phyloP scores from a whole-genome alignment of 1,140 invertebrate species.

The Platorchestia sp. region DNA sequence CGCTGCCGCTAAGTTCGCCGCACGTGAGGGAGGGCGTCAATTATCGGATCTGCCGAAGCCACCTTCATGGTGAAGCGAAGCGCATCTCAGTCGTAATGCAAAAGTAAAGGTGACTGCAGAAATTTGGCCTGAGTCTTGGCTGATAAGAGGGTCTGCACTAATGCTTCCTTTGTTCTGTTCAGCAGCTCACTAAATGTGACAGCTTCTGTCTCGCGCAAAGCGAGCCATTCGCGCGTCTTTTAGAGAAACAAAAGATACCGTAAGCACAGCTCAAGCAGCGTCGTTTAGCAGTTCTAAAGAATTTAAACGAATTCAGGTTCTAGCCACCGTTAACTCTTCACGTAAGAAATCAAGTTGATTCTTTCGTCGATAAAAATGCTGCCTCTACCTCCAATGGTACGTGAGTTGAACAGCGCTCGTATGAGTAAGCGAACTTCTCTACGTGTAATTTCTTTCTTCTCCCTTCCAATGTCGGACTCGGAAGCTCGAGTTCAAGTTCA shows the following conservation, averaged over 20 bases:
- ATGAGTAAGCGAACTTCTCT: neutral
- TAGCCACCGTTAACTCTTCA: neutral
- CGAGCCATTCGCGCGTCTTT: neutral
- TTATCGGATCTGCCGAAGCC: neutral
- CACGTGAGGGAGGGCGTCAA: neutral
- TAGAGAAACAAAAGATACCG: neutral
- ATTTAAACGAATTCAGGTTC: neutral
- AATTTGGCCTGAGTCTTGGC: neutral
- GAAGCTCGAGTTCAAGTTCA: neutral
- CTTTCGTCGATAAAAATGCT: neutral
- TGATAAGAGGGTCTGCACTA: neutral
- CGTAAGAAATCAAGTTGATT: neutral
- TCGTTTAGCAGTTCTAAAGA: neutral
- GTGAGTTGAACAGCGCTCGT: neutral
- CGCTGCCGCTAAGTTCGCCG: neutral
- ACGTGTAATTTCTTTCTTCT: neutral
- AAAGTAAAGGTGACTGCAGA: neutral
- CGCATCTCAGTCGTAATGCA: neutral
- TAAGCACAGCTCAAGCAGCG: neutral
- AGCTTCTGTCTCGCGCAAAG: neutral
- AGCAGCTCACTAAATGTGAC: neutral
- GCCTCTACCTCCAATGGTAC: neutral
- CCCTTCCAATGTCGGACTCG: neutral
- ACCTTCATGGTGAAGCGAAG: neutral
- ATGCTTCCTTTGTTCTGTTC: neutral